Percentiles rank a stretch among this genome's conserved stretches.
These are phyloP conservation scores for Perca schrenkii DNA, from an alignment of 2,113 vertebrate species.

Conservation along the genomic window DNA sequence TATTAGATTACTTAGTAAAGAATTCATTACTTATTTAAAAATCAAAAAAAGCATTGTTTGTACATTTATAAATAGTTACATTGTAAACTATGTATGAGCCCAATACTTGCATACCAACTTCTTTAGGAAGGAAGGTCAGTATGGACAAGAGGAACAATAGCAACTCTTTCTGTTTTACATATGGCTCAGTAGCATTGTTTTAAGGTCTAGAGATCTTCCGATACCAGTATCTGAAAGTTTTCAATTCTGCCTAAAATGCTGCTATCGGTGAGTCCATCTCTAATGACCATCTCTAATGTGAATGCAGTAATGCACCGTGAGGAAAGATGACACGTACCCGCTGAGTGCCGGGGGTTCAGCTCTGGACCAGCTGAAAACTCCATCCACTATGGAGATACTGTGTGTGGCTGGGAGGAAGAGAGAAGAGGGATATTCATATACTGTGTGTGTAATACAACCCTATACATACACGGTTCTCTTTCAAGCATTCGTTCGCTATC, in stretches of 20 bases:
- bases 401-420: slow-evolving; percentile 75
- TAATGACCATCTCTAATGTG: no score
- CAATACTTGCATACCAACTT: background rate
- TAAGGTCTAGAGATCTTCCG: background rate
- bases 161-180: background rate
- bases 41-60: background rate
- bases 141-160: background rate
- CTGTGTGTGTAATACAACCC: background rate
- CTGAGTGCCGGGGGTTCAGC: slow-evolving; percentile 86
- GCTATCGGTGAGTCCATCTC: no score
- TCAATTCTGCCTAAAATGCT: no score
- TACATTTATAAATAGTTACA: background rate
- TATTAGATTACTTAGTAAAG: no score
- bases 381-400: slow-evolving; percentile 87
- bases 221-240: no score
- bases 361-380: slow-evolving; percentile 93
- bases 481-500: no score
- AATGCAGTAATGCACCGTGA: background rate
- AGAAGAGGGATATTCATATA: background rate
- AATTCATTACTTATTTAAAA: background rate
- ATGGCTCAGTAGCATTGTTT: background rate
- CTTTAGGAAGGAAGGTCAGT: background rate
- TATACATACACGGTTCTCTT: background rate
- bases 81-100: no score
- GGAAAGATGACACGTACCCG: slow-evolving; percentile 70